Evolutionary conservation across 2,113 vertebrate species (phyloP).

Genomic region (Ornithorhynchus anatinus): DNA sequence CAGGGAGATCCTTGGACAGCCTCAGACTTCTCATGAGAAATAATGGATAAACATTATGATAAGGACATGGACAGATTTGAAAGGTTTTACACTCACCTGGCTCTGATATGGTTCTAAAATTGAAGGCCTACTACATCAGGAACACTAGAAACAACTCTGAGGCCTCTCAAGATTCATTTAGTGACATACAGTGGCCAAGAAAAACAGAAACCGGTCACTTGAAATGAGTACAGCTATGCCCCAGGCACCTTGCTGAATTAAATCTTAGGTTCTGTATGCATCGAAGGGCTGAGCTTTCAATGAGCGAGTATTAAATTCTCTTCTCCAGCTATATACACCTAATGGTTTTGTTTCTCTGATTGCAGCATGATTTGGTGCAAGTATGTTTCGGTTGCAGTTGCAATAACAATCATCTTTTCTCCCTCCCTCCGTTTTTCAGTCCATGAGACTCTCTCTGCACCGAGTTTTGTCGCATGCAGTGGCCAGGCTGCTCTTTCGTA

Average conservation of each 20-base stretch:
- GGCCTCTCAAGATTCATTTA: too few relatives aligned
- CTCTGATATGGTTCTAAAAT: too few relatives aligned
- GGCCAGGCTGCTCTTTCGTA: neutral
- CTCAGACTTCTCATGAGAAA: too few relatives aligned
- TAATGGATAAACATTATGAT: too few relatives aligned
- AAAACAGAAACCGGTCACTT: neutral
- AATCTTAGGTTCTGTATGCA: neutral
- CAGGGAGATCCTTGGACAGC: too few relatives aligned
- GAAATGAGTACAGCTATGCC: neutral
- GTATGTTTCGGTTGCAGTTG: neutral
- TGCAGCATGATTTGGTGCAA: neutral
- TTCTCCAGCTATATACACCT: slow-evolving; percentile 19
- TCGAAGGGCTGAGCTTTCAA: neutral
- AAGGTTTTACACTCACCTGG: too few relatives aligned
- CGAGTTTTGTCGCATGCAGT: neutral
- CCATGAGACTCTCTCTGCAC: neutral
- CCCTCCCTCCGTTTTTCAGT: neutral
- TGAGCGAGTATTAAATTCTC: slow-evolving; percentile 1
- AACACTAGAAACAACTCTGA: too few relatives aligned
- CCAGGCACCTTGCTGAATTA: neutral
- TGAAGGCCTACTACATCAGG: too few relatives aligned
- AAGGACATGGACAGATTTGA: too few relatives aligned
- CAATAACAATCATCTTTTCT: neutral
- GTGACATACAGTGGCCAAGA: neutral
- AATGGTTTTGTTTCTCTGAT: slow-evolving; percentile 27